Evolutionary conservation across 1,140 invertebrate species (phyloP).

Genomic region (Lepidurus packardi): DNA sequence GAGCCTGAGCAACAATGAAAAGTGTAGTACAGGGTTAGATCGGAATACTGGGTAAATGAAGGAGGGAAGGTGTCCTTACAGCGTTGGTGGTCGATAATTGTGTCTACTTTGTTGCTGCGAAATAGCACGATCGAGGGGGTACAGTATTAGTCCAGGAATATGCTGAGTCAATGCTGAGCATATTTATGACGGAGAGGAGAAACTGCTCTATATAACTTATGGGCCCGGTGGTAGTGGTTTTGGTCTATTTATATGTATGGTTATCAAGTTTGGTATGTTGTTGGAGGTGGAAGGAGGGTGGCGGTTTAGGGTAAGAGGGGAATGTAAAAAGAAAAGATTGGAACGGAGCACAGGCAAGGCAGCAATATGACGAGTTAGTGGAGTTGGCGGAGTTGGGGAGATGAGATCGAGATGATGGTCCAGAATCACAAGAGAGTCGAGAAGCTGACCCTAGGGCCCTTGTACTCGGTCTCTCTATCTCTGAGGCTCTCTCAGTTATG

Average conservation of each 20-base stretch:
- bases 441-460: background rate
- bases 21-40: too few species aligned
- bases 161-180: background rate
- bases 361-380: conserved; percentile 17
- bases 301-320: background rate
- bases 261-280: background rate
- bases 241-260: background rate
- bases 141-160: background rate
- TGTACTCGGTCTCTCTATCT: background rate
- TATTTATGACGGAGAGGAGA: background rate
- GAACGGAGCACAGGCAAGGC: conserved; percentile 7
- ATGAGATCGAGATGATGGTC: conserved; percentile 15
- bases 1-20: too few species aligned
- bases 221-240: background rate
- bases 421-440: conserved; percentile 11
- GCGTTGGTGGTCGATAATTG: too few species aligned
- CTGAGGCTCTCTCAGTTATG: background rate
- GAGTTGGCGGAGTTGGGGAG: conserved; percentile 4
- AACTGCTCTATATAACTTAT: background rate
- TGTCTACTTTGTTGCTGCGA: background rate
- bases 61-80: too few species aligned
- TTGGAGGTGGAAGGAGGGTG: background rate
- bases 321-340: background rate
- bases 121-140: background rate
- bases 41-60: too few species aligned